Evolutionary conservation across 2,888 invertebrate species (phyloP).

Genomic region (Spatulosminthurus flaviceps): DNA sequence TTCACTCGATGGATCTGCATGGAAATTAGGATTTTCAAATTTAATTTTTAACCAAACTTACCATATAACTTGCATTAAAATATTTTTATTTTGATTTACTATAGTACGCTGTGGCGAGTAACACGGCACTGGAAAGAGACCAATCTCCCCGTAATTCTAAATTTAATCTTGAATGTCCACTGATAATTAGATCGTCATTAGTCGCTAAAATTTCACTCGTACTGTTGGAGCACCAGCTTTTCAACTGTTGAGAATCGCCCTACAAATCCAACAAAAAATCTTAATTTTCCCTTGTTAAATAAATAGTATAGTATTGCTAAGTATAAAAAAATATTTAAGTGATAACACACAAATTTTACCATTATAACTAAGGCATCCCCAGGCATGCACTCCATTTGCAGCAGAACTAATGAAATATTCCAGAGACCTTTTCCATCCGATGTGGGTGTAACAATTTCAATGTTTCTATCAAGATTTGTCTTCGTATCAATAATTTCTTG

Average conservation of each 20-base stretch:
- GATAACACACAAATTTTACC: slow-evolving; percentile 8
- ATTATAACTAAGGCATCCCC: background rate
- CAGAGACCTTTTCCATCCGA: background rate
- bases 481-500: background rate
- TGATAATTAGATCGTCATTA: too few species aligned
- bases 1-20: background rate
- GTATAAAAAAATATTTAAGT: too few species aligned
- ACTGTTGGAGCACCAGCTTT: too few species aligned
- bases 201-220: too few species aligned
- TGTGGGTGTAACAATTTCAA: background rate
- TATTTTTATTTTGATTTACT: background rate
- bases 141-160: background rate
- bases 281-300: too few species aligned
- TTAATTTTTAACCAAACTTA: too few species aligned
- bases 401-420: background rate
- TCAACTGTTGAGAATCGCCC: too few species aligned
- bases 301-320: too few species aligned
- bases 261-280: too few species aligned
- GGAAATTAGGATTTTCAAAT: background rate
- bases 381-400: background rate
- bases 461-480: background rate
- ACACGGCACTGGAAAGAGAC: background rate
- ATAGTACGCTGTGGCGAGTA: background rate
- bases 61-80: too few species aligned
- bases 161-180: too few species aligned